Evolutionary conservation across 2,888 invertebrate genomes (phyloP).

Genomic region (Tromatobia lineatoria): DNA sequence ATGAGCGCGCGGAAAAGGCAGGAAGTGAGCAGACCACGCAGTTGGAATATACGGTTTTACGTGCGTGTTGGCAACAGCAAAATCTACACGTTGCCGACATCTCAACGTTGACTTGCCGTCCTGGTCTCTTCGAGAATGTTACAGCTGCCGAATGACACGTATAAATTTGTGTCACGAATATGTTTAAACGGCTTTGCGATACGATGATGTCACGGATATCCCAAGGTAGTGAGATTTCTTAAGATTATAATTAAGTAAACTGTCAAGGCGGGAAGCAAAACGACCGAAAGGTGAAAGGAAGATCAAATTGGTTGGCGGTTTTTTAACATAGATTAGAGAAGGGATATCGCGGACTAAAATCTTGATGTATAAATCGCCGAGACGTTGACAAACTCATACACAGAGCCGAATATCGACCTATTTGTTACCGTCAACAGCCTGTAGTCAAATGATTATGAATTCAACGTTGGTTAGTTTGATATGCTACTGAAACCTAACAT

Average conservation of each 20-base stretch:
- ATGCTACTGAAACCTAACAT: not conserved
- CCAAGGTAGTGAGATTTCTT: not conserved
- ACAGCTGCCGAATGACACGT: conserved; percentile 36
- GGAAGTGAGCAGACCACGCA: conserved; percentile 21
- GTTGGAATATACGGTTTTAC: conserved; percentile 35
- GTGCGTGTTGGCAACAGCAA: conserved; percentile 38
- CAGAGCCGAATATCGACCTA: not conserved
- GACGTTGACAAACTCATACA: not conserved
- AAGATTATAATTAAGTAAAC: conserved; percentile 5
- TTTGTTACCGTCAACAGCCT: not conserved
- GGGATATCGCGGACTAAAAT: not conserved
- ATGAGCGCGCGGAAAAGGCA: not conserved
- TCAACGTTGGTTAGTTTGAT: not conserved
- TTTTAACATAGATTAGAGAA: not conserved
- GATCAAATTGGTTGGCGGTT: not conserved
- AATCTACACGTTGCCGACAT: conserved; percentile 28
- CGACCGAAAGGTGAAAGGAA: not conserved
- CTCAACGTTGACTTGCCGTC: conserved; percentile 30
- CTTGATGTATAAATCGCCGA: not conserved
- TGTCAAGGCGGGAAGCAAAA: conserved; percentile 9
- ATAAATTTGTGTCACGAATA: conserved; percentile 52
- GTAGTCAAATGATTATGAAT: not conserved
- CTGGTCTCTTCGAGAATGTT: conserved; percentile 1
- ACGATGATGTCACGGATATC: conserved; percentile 32
- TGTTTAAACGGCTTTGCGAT: conserved; percentile 14